Evolutionary conservation across 1,140 invertebrate species (phyloP).

Genomic region (Cydia amplana): DNA sequence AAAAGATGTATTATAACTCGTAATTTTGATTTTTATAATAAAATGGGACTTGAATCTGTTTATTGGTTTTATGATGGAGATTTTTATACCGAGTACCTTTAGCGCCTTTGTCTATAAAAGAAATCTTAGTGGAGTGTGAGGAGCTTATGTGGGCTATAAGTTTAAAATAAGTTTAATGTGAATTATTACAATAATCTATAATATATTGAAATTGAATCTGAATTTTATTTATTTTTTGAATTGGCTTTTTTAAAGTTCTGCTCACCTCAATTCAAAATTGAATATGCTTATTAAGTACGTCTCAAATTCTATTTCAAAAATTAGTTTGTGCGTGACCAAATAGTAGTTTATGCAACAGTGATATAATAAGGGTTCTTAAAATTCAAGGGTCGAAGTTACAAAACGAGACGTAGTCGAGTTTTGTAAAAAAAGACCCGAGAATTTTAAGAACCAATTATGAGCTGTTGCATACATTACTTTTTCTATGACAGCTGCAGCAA

Average conservation of each 20-base stretch:
- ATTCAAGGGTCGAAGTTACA: too few relatives aligned
- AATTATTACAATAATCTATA: slow-evolving; percentile 80
- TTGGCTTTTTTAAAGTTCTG: slow-evolving; percentile 69
- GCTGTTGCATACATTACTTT: too few relatives aligned
- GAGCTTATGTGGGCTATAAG: slow-evolving; percentile 77
- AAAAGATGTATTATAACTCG: slow-evolving; percentile 79
- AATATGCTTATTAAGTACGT: not conserved
- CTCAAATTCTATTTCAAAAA: slow-evolving; percentile 23
- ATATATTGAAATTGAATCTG: slow-evolving; percentile 80
- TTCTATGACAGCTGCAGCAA: too few relatives aligned
- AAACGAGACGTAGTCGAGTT: too few relatives aligned
- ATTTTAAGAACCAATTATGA: too few relatives aligned
- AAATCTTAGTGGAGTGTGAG: slow-evolving; percentile 66
- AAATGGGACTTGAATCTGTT: slow-evolving; percentile 80
- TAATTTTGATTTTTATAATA: slow-evolving; percentile 80
- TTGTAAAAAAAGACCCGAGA: too few relatives aligned
- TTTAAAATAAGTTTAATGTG: slow-evolving; percentile 79
- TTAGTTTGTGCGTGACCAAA: slow-evolving; percentile 21
- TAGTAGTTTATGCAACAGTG: too few relatives aligned
- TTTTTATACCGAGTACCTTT: slow-evolving; percentile 78
- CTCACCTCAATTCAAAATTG: slow-evolving; percentile 42
- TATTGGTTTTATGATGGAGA: slow-evolving; percentile 79
- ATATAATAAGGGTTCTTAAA: too few relatives aligned
- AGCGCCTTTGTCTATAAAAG: slow-evolving; percentile 71
- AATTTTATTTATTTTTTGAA: slow-evolving; percentile 73